phyloP scores from a whole-genome alignment of 1,140 invertebrate genomes.

The Colletes gigas region DNA sequence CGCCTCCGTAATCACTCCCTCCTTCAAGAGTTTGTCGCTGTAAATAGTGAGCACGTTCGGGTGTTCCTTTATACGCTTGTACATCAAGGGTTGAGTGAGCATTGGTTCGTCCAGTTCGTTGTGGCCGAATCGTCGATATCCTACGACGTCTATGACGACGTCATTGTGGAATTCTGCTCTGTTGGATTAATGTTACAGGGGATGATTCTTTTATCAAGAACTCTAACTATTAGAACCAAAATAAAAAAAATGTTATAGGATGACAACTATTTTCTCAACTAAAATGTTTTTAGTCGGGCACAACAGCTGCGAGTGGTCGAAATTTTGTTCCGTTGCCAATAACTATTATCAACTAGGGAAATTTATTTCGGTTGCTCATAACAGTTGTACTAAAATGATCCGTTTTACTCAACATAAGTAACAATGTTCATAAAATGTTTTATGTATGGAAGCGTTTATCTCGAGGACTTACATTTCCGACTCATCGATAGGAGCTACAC shows the following conservation, averaged over 20 bases:
- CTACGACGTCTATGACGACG: slow-evolving; percentile 93
- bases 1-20: slow-evolving; percentile 86
- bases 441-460: not conserved
- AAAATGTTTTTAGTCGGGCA: no score
- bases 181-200: not conserved
- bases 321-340: no score
- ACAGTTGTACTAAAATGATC: no score
- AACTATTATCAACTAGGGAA: no score
- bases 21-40: slow-evolving; percentile 87
- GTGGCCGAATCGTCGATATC: slow-evolving; percentile 94
- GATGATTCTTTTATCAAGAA: slow-evolving; percentile 42
- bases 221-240: no score
- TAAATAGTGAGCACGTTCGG: slow-evolving; percentile 87
- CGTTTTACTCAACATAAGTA: not conserved
- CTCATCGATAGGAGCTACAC: no score
- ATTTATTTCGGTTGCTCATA: no score
- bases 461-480: not conserved
- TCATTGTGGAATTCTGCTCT: slow-evolving; percentile 93
- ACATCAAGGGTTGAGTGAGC: slow-evolving; percentile 97
- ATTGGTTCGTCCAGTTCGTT: slow-evolving; percentile 97
- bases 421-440: not conserved
- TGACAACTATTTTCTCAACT: no score
- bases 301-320: no score
- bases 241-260: no score
- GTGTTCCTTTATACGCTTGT: slow-evolving; percentile 89